Base-by-base conservation (phyloP, 2,797 vertebrate genomes). In the Poecilia velifera region DNA sequence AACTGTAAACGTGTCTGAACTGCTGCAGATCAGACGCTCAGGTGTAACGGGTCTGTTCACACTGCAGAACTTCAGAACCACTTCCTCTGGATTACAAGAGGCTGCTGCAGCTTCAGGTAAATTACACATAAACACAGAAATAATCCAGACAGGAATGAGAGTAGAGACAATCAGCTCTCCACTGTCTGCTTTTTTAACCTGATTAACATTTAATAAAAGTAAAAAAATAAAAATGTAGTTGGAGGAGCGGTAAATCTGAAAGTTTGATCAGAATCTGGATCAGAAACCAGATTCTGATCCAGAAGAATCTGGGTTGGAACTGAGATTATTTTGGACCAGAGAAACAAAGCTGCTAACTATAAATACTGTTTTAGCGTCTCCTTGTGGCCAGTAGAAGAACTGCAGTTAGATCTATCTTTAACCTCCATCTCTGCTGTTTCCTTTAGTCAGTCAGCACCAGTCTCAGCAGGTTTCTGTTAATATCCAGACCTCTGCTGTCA, bases 11-110 rank as follows among this genome's bases (percentile, higher is more conserved):
- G 66, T 87, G 53, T 22, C 20, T 57, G 12, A 73, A 28, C 28
- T 82, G 18, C 77, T 18, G 28, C 68, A 78, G n/a, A n/a, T 77
- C 72, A 76, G 80, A 76, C 76, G 76, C 86, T 77, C 72, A 70
- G 76, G 76, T 87, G 74, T 76, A 41, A 0, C 0, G 45, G 64
- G 78, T 87, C 77, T 1, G 77, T 82, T 89, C 84, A 83, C 74
- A 62, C 80, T 64, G 81, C 46, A 73, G 57, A 18, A 20, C n/a
- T 51, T 64, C 36, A 66, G 59, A 62, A 43, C 51, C 16, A 28
- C 4, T 14, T 74, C 51, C 72, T 28, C 31, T 34, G 4, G 28
- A 22, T 73, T 51, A 13, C 4, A 34, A n/a, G 36, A 20, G 20
- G 55, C 34, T 41, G 13, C 12, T 41, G 31, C 59, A 36, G 59